These are phyloP conservation scores for Leiothrix lutea DNA, from an alignment of 2,113 vertebrate species.

Conservation along the genomic window DNA sequence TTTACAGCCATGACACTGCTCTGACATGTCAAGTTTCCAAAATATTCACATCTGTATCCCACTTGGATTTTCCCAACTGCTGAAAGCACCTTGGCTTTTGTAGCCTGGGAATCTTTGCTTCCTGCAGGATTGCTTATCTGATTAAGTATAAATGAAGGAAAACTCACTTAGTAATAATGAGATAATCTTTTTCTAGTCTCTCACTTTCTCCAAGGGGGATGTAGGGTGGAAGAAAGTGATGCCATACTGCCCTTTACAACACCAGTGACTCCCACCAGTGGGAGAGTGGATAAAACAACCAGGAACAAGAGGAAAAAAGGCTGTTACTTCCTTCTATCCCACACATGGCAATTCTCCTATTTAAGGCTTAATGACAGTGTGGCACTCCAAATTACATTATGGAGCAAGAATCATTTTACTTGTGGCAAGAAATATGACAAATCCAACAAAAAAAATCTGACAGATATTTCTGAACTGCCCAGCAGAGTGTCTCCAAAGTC, in stretches of 20 bases:
- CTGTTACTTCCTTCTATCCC: not conserved
- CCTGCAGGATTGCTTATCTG: not conserved
- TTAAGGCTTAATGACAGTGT: not conserved
- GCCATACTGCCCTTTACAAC: not conserved
- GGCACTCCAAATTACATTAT: not conserved
- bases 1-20: not conserved
- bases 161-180: not conserved
- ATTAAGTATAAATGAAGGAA: not conserved
- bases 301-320: not conserved
- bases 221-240: not conserved
- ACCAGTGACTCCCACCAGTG: rapidly evolving
- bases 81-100: not conserved
- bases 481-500: constrained; percentile 11
- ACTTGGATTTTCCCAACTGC: not conserved
- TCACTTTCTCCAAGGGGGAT: not conserved
- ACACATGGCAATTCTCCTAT: not conserved
- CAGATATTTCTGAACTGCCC: not conserved
- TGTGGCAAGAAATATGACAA: not conserved
- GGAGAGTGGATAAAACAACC: not conserved
- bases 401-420: not conserved
- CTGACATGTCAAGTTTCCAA: not conserved
- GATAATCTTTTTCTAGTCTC: not conserved
- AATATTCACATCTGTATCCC: not conserved
- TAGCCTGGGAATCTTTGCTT: not conserved
- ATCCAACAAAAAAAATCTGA: not conserved